Base-by-base conservation (phyloP, 2,113 vertebrate genomes). In the Cricetomys ansorgei region DNA sequence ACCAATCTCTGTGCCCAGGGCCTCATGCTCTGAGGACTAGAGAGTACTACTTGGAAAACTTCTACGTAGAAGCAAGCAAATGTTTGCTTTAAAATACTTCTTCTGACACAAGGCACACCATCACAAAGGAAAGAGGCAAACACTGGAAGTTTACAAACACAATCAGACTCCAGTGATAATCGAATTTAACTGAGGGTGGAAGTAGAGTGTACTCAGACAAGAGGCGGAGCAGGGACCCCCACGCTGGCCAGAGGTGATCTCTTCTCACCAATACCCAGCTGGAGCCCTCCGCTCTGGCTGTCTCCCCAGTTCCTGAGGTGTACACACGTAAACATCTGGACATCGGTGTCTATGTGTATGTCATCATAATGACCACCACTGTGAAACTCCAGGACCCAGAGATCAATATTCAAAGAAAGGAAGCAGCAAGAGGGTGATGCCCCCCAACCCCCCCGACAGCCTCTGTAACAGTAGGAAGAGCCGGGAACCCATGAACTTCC, bases 291-390 rank as follows among this genome's bases (percentile, higher is more conserved):
- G 23, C 27, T 88, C 34, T n/a, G 7, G 2, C 55, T 45, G 72
- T 45, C 31, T 15, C 29, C 25, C 40, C 34, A n/a, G 19, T 15
- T 59, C 75, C 92, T 6, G 69, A 50, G 45, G 15, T 65, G 40
- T 45, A 27, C n/a, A 2, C 34, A 0, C 21, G 21, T n/a, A 72
- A 1, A 0, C 11, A 13, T 43, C 72, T 45, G 48, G 9, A 1
- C 10, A 10, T 57, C 5, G 34, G 2, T 2, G 40, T 31, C 34
- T 45, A 15, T 34, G n/a, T 9, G 2, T 86, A 57, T 77, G 76
- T 57, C 45, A 65, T 2, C 21, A 11, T 4, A 0, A 17, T 17
- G 45, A 37, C 4, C 7, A 2, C 43, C 25, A 4, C 84, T 17
- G 21, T 1, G 55, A 79, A 50, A 40, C 53, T 1, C n/a, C 69